Conservation (phyloP, 2,797 vertebrate species). For the Hemibagrus guttatus region DNA sequence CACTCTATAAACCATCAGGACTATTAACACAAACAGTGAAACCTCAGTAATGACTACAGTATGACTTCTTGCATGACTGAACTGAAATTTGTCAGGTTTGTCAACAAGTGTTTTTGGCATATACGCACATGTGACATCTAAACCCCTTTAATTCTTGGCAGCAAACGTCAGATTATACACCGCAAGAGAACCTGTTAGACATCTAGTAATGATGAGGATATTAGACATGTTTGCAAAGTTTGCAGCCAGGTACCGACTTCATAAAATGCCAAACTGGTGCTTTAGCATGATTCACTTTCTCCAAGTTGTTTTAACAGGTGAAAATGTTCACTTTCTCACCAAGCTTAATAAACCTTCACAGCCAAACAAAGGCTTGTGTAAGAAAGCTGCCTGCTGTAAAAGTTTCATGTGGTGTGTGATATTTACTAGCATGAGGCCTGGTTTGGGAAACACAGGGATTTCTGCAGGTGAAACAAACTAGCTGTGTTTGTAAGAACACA, state of each 20-base stretch:
- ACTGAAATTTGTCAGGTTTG: slow-evolving; percentile 26
- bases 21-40: slow-evolving; percentile 57
- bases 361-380: slow-evolving; percentile 41
- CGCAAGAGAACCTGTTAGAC: background rate
- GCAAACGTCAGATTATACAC: background rate
- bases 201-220: background rate
- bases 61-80: slow-evolving; percentile 12
- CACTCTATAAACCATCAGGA: slow-evolving; percentile 51
- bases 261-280: background rate
- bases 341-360: slow-evolving; percentile 25
- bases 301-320: slow-evolving; percentile 19
- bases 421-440: slow-evolving; percentile 47
- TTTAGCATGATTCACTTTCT: slow-evolving; percentile 31
- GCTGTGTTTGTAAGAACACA: slow-evolving; percentile 19
- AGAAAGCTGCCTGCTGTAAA: slow-evolving; percentile 38
- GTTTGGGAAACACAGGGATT: slow-evolving; percentile 18
- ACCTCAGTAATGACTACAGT: slow-evolving; percentile 21
- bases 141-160: slow-evolving; percentile 7
- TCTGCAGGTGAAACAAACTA: slow-evolving; percentile 42
- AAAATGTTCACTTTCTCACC: slow-evolving; percentile 37
- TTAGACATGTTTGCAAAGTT: background rate
- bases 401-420: slow-evolving; percentile 44
- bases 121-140: background rate
- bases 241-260: background rate
- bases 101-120: slow-evolving; percentile 27